Conservation (phyloP, 2,797 vertebrate genomes). For the Spinus pinus region DNA sequence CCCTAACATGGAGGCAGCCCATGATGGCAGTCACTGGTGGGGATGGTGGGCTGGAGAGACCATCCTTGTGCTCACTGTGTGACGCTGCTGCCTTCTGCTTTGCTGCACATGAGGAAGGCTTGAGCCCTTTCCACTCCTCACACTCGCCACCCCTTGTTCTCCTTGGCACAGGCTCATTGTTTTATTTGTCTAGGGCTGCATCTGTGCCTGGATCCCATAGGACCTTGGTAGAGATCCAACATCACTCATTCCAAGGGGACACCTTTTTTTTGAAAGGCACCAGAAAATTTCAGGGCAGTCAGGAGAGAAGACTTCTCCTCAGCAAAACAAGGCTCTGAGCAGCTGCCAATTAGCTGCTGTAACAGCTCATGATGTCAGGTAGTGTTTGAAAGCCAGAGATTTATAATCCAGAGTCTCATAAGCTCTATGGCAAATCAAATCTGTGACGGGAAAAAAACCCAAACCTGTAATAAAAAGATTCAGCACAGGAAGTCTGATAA, state of each 20-base stretch:
- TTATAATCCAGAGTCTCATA: neutral
- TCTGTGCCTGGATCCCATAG: neutral
- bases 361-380: neutral
- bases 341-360: neutral
- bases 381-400: conserved; percentile 38
- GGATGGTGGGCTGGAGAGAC: neutral
- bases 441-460: neutral
- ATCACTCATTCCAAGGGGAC: neutral
- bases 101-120: neutral
- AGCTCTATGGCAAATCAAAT: conserved; percentile 32
- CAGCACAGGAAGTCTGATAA: conserved; percentile 38
- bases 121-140: neutral
- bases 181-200: neutral
- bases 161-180: fast-evolving
- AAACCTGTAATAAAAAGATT: conserved; percentile 7
- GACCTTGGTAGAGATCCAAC: neutral
- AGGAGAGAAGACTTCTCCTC: neutral
- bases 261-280: neutral
- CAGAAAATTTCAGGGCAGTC: neutral
- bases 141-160: fast-evolving
- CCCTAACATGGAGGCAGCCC: fast-evolving
- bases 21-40: neutral
- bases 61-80: fast-evolving
- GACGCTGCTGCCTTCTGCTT: neutral
- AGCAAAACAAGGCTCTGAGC: neutral